These are phyloP conservation scores for Manacus vitellinus DNA, from an alignment of 2,113 vertebrate genomes.

Conservation along the genomic window DNA sequence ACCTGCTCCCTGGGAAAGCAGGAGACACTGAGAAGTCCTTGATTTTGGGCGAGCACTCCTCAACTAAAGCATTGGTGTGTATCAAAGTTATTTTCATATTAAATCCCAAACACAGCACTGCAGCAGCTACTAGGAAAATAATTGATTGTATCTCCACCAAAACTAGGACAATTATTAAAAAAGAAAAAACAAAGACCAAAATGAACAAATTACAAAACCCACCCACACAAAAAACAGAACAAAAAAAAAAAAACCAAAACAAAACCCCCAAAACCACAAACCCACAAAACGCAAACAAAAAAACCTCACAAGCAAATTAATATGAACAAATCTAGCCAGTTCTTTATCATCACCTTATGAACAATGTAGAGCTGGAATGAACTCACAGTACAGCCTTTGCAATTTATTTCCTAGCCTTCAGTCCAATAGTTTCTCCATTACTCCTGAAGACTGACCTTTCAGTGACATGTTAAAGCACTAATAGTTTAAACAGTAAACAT, in stretches of 20 bases:
- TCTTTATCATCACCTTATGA: neutral
- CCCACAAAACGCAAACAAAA: neutral
- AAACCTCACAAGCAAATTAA: neutral
- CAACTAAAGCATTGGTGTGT: neutral
- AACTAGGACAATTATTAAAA: neutral
- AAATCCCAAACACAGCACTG: neutral
- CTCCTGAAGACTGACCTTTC: slow-evolving; percentile 23
- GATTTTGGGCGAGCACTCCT: neutral
- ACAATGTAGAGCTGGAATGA: neutral
- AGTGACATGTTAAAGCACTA: neutral
- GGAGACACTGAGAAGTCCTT: neutral
- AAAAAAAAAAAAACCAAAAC: neutral
- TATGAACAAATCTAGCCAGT: neutral
- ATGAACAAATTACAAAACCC: neutral
- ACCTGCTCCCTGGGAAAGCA: neutral
- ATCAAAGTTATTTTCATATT: neutral
- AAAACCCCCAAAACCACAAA: too few species aligned
- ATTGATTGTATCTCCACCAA: neutral
- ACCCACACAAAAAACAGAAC: neutral
- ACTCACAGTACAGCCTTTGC: neutral
- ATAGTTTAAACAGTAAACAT: neutral
- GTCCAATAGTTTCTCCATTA: neutral
- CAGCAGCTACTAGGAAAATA: neutral
- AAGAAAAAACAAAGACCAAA: neutral
- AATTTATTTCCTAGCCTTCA: neutral